A percentile compares a stretch with the other conserved stretches of the same genome.
These are phyloP conservation scores for Beaufortia kweichowensis DNA, from an alignment of 2,113 vertebrate species.

Conservation along the genomic window DNA sequence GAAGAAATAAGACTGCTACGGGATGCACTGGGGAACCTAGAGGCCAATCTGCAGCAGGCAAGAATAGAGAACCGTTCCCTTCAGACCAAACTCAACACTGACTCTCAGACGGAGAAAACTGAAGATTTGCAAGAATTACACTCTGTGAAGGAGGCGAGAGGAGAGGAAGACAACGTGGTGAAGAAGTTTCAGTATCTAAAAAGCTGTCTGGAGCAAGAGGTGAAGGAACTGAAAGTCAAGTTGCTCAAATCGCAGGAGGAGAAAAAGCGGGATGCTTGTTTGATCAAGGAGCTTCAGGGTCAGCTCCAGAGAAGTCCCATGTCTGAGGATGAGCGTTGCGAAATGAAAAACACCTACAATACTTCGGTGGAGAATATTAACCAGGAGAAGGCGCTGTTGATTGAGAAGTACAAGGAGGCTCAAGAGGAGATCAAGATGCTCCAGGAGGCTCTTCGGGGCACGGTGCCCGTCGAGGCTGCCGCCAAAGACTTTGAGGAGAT, in stretches of 20 bases:
- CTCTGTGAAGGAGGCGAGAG: conserved; percentile 69
- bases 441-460: conserved; percentile 81
- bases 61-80: conserved; percentile 75
- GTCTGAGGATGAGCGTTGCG: conserved; percentile 74
- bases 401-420: conserved; percentile 84
- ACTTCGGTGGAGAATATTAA: conserved; percentile 77
- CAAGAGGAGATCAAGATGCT: conserved; percentile 88
- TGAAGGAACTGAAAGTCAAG: conserved; percentile 77
- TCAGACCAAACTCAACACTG: conserved; percentile 74
- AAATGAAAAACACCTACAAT: conserved; percentile 76
- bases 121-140: conserved; percentile 77
- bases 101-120: conserved; percentile 49
- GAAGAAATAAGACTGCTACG: conserved; percentile 75
- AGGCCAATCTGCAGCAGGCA: conserved; percentile 77
- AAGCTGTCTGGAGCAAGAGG: conserved; percentile 70
- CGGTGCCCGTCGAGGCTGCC: conserved; percentile 74
- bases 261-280: conserved; percentile 71
- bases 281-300: conserved; percentile 78
- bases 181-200: conserved; percentile 64
- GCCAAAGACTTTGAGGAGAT: conserved; percentile 83
- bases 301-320: conserved; percentile 67
- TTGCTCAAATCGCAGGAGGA: conserved; percentile 74
- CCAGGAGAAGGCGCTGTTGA: conserved; percentile 79
- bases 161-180: conserved; percentile 59
- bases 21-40: conserved; percentile 77